Evolutionary conservation across 2,888 invertebrate species (phyloP).

Genomic region (Panorpa germanica): DNA sequence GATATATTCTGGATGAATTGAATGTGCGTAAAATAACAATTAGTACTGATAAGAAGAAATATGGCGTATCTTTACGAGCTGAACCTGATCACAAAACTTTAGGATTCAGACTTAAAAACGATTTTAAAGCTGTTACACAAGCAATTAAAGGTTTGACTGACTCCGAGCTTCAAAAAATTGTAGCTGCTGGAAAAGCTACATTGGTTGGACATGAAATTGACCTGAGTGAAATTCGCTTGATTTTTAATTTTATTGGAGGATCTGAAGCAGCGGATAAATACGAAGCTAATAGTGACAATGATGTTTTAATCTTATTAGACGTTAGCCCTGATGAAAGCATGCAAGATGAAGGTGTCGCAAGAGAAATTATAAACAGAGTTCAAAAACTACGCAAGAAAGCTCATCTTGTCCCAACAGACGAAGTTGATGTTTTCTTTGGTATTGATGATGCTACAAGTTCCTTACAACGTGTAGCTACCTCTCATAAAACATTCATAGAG

Average conservation of each 20-base stretch:
- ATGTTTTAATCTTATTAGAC: conserved; percentile 77
- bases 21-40: conserved; percentile 74
- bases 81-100: conserved; percentile 89
- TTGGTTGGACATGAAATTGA: conserved; percentile 61
- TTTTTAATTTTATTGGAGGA: conserved; percentile 49
- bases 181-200: conserved; percentile 47
- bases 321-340: conserved; percentile 76
- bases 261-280: conserved; percentile 49
- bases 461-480: conserved; percentile 44
- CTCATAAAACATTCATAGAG: conserved; percentile 61
- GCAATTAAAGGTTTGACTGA: conserved; percentile 65
- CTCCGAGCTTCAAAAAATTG: conserved; percentile 54
- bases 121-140: conserved; percentile 72
- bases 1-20: conserved; percentile 81
- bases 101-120: conserved; percentile 74
- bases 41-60: conserved; percentile 79
- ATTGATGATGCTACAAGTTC: conserved; percentile 35
- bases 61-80: conserved; percentile 76
- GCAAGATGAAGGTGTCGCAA: conserved; percentile 84
- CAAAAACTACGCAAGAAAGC: conserved; percentile 95
- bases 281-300: conserved; percentile 80
- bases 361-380: conserved; percentile 90
- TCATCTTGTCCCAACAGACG: conserved; percentile 78
- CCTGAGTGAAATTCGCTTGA: conserved; percentile 62
- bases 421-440: conserved; percentile 62